Evolutionary conservation across 2,113 vertebrate genomes (phyloP).

Genomic region (Cyprinus carpio): DNA sequence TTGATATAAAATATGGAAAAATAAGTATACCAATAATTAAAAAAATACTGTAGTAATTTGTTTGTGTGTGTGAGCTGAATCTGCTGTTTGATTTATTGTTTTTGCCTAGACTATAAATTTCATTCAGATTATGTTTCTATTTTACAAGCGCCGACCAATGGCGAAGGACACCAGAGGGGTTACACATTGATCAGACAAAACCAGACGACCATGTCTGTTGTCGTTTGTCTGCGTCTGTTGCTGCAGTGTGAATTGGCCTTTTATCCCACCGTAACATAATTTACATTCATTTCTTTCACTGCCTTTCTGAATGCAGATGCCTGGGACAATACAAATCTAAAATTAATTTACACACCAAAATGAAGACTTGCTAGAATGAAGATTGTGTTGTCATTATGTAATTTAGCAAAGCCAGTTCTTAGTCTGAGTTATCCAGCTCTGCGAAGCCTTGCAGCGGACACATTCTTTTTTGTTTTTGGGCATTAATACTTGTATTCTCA

Average conservation of each 20-base stretch:
- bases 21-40: neutral
- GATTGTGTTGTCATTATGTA: constrained; percentile 1
- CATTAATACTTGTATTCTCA: neutral
- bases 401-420: neutral
- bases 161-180: no score
- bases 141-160: no score
- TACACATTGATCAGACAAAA: no score
- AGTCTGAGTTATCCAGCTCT: neutral
- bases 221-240: no score
- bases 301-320: neutral
- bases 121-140: no score
- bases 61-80: no score
- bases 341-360: constrained; percentile 12
- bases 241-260: neutral
- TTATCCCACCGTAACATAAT: neutral
- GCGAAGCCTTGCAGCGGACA: neutral
- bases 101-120: no score
- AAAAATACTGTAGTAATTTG: no score
- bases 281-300: neutral
- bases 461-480: neutral
- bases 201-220: no score
- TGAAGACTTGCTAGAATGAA: neutral
- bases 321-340: constrained; percentile 1
- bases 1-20: neutral
- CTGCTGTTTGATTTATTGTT: no score